A percentile compares a stretch with the other conserved stretches of the same genome.
Evolutionary conservation across 2,888 invertebrate genomes (phyloP).

Genomic region (Pachydiplax longipennis): DNA sequence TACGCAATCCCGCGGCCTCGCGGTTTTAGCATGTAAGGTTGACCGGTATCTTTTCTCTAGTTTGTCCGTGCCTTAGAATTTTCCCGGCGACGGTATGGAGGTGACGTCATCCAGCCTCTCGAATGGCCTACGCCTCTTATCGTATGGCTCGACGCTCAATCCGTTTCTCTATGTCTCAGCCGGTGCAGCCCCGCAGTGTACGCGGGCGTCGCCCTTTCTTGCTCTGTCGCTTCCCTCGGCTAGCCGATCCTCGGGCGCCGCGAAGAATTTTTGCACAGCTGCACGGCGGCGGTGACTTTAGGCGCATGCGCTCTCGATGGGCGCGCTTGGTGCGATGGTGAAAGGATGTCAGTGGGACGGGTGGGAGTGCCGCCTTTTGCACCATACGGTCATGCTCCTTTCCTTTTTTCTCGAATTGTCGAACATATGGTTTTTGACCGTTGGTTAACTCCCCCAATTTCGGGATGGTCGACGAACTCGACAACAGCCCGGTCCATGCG

Average conservation of each 20-base stretch:
- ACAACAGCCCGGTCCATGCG: background rate
- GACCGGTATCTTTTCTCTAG: constrained; percentile 33
- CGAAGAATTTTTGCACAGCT: background rate
- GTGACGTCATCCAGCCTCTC: constrained; percentile 18
- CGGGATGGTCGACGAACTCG: background rate
- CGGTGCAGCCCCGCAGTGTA: background rate
- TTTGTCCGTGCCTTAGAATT: constrained; percentile 14
- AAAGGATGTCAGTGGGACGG: constrained; percentile 39
- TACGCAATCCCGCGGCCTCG: constrained; percentile 27
- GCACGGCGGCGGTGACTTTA: background rate
- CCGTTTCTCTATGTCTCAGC: background rate
- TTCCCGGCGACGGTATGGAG: background rate
- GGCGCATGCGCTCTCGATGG: constrained; percentile 24
- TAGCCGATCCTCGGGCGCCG: background rate
- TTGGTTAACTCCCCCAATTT: background rate
- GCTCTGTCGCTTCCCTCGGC: background rate
- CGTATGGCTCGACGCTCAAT: background rate
- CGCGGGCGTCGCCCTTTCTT: background rate
- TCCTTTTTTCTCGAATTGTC: no score
- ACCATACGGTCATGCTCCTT: background rate
- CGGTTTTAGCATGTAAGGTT: constrained; percentile 25
- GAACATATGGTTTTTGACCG: no score
- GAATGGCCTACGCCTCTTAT: constrained; percentile 30
- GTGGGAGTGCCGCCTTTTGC: constrained; percentile 1
- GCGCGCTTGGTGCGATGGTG: background rate